Base-by-base conservation (phyloP, 2,113 vertebrate species). In the Symphodus melops region DNA sequence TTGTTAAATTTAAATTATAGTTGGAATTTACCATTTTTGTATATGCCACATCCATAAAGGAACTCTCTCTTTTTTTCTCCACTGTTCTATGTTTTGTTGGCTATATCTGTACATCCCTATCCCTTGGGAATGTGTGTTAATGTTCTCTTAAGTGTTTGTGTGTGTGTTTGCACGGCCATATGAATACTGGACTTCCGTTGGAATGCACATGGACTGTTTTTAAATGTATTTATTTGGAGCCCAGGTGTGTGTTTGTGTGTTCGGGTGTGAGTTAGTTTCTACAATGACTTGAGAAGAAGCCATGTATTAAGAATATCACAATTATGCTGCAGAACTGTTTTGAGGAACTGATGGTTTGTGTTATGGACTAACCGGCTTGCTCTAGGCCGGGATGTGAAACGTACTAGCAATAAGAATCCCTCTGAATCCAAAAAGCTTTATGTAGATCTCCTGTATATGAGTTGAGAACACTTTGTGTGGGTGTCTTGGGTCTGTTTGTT, bases 341-440 rank as follows among this genome's bases (percentile, higher is more conserved):
- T 83, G 89, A 82, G 86, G 81, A 89, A 79, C 77, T 76, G 83
- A 62, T 77, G 83, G 80, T 80, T 88, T 86, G 61, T 55, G 60
- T 77, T 42, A 77, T 79, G 70, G 82, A 84, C 78, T 77, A 25
- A 48, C 56, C 53, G 48, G 72, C 78, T 70, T 12, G 68, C 81
- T 46, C 59, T 66, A 36, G 75, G 68, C 56, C 39, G 39, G 61
- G 92, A 88, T 19, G 74, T 4, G n/a, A 79, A 89, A 84, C 91
- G 83, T 82, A 92, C 92, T 92, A 93, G 94, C 95, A 95, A 95
- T 96, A 95, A 95, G 94, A 94, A 96, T 96, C 95, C 95, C 95
- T 95, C 94, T 95, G 91, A 95, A 97, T 94, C 83, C 94, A 79
- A 93, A 85, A 96, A 97, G 97, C 97, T 99, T 98, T 98, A 97